Percentiles rank a stretch among this genome's conserved stretches.
phyloP scores from a whole-genome alignment of 2,888 invertebrate genomes.

The Noctua fimbriata region DNA sequence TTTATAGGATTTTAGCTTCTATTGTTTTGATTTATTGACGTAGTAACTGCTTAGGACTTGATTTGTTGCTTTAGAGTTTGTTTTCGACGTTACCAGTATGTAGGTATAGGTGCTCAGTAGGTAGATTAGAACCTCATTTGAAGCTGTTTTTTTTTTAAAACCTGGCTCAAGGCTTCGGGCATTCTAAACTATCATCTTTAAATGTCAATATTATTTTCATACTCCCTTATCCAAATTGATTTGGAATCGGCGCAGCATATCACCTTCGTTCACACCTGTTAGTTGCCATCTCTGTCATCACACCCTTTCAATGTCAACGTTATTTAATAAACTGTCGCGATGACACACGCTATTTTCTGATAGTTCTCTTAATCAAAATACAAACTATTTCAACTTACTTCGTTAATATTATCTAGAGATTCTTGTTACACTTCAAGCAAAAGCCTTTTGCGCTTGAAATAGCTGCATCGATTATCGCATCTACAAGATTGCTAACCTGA shows the following conservation, averaged over 20 bases:
- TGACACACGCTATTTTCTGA: not conserved
- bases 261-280: not conserved
- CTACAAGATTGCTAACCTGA: conserved; percentile 14
- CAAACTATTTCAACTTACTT: not conserved
- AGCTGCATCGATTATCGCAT: conserved; percentile 12
- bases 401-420: not conserved
- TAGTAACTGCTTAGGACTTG: not conserved
- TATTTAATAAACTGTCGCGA: not conserved
- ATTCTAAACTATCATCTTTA: not conserved
- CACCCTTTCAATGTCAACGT: not conserved
- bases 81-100: not conserved
- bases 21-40: not conserved
- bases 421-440: not conserved
- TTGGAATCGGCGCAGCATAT: not conserved
- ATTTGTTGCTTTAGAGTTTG: not conserved
- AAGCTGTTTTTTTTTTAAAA: not conserved
- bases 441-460: conserved; percentile 10
- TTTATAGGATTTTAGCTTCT: conserved; percentile 6
- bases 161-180: too few relatives aligned
- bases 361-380: not conserved
- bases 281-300: not conserved
- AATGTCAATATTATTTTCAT: not conserved
- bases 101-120: not conserved
- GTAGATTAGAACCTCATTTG: not conserved
- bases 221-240: not conserved